Evolutionary conservation across 2,113 vertebrate genomes (phyloP).

Genomic region (Emydocephalus ijimae): DNA sequence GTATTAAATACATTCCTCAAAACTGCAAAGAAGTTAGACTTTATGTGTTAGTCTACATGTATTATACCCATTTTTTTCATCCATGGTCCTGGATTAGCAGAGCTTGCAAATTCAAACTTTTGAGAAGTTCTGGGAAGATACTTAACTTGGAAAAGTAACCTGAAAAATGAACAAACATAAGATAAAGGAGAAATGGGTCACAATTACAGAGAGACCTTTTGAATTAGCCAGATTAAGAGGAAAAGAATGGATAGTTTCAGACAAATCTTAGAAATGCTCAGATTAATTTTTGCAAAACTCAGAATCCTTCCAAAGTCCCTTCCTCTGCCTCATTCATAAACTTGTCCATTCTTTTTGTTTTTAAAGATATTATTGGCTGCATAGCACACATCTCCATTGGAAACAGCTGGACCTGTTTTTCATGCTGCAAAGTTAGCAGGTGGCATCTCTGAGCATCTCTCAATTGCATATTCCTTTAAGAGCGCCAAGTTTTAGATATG

Average conservation of each 20-base stretch:
- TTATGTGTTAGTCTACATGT: neutral
- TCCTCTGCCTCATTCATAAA: constrained; percentile 19
- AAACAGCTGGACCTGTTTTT: neutral
- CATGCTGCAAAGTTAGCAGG: neutral
- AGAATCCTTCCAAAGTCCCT: neutral
- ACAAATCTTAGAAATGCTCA: neutral
- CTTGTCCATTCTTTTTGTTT: neutral
- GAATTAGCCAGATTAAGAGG: constrained; percentile 14
- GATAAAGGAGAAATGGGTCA: neutral
- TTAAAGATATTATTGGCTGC: neutral
- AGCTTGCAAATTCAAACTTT: constrained; percentile 1
- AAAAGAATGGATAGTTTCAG: neutral
- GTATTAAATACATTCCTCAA: neutral
- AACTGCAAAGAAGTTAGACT: neutral
- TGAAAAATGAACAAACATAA: neutral
- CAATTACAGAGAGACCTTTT: neutral
- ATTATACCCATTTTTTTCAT: neutral
- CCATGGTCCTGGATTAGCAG: neutral
- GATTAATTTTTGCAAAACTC: neutral
- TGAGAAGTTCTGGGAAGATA: neutral
- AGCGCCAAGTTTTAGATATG: accelerated
- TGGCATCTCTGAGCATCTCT: neutral
- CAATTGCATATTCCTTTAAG: neutral
- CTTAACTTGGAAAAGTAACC: neutral
- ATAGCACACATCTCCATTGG: accelerated